Conservation (phyloP, 30 jellyfish, hydroid and myxozoan species). For the Sanderia malayensis region DNA sequence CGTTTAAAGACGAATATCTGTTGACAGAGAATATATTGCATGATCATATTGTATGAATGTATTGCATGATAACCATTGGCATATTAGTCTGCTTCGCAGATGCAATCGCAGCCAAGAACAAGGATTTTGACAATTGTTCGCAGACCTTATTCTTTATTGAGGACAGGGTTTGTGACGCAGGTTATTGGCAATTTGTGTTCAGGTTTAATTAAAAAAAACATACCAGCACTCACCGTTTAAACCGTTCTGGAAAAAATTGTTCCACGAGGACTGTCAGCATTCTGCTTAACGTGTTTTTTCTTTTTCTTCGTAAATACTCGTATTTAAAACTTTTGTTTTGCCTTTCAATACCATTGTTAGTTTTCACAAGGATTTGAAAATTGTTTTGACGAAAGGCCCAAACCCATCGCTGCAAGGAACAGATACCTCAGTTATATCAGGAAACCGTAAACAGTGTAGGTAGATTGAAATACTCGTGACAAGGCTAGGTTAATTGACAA, state of each 20-base stretch:
- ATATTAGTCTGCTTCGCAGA: too few species aligned
- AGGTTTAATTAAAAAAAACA: too few species aligned
- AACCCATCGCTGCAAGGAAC: slow-evolving; percentile 60
- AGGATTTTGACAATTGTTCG: not conserved
- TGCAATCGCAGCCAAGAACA: not conserved
- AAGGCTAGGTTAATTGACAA: too few species aligned
- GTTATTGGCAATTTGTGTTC: not conserved
- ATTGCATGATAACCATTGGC: not conserved
- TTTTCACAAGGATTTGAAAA: slow-evolving; percentile 25
- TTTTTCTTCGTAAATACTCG: slow-evolving; percentile 19
- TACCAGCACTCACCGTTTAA: slow-evolving; percentile 5
- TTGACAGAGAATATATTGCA: not conserved
- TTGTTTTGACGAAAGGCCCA: slow-evolving; percentile 30
- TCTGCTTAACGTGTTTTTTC: slow-evolving; percentile 16
- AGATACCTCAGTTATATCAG: too few species aligned
- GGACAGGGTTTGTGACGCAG: not conserved
- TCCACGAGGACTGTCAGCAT: slow-evolving; percentile 19
- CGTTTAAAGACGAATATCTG: slow-evolving; percentile 14
- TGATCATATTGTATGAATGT: not conserved
- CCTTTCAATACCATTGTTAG: slow-evolving; percentile 58
- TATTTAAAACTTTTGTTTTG: too few species aligned
- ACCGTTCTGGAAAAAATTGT: slow-evolving; percentile 35
- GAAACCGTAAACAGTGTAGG: too few species aligned
- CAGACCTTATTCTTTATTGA: not conserved
- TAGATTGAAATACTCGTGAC: too few species aligned